phyloP scores from a whole-genome alignment of 35 echinoderm and acorn worm genomes.

The Patiria miniata region DNA sequence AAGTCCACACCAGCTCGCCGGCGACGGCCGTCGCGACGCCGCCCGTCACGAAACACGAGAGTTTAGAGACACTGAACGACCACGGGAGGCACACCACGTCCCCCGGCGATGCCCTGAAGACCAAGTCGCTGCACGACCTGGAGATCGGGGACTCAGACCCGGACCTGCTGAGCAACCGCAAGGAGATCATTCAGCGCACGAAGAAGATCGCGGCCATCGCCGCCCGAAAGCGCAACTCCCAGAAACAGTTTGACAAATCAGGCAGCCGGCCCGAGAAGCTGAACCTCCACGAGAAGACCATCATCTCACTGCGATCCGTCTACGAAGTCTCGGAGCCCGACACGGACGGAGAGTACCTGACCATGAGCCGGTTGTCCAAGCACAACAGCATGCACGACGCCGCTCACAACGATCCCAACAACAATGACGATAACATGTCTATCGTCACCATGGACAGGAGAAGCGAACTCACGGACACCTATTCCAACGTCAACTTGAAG shows the following conservation, averaged over 20 bases:
- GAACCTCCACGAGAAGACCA: slow-evolving; percentile 58
- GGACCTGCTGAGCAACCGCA: slow-evolving; percentile 40
- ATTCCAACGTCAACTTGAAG: slow-evolving; percentile 4
- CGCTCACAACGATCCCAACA: not conserved
- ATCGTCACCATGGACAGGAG: slow-evolving; percentile 54
- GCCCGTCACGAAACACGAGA: slow-evolving; percentile 29
- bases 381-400: slow-evolving; percentile 56
- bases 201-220: slow-evolving; percentile 84
- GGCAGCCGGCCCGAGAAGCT: slow-evolving; percentile 31
- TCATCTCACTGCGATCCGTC: slow-evolving; percentile 47
- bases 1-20: slow-evolving; percentile 26
- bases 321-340: slow-evolving; percentile 59
- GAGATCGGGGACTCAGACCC: slow-evolving; percentile 38
- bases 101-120: slow-evolving; percentile 4
- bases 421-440: slow-evolving; percentile 68
- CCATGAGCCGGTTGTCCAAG: slow-evolving; percentile 55
- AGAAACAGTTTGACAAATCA: slow-evolving; percentile 39
- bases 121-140: slow-evolving; percentile 51
- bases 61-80: slow-evolving; percentile 12
- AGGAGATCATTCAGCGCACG: slow-evolving; percentile 76
- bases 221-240: slow-evolving; percentile 69
- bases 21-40: not conserved
- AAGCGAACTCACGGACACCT: slow-evolving; percentile 7
- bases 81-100: not conserved
- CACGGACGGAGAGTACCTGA: slow-evolving; percentile 42